A percentile compares a stretch with the other conserved stretches of the same genome.
Conservation (phyloP, 2,888 invertebrate genomes). For the Lycaena phlaeas region DNA sequence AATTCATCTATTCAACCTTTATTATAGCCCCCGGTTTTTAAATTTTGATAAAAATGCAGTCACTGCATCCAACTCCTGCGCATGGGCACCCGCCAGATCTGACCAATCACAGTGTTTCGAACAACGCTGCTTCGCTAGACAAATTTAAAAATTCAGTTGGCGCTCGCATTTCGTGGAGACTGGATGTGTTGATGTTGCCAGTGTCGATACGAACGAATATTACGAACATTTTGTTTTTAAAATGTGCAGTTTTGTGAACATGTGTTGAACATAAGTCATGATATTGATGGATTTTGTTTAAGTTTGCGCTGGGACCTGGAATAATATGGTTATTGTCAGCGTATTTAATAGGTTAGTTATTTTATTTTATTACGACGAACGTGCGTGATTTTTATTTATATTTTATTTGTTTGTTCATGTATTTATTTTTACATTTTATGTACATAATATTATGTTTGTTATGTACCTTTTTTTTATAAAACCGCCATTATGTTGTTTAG, state of each 20-base stretch:
- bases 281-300: slow-evolving; percentile 40
- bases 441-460: slow-evolving; percentile 8
- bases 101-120: slow-evolving; percentile 2
- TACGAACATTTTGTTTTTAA: slow-evolving; percentile 20
- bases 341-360: slow-evolving; percentile 65
- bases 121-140: not conserved
- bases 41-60: slow-evolving; percentile 15
- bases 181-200: slow-evolving; percentile 21
- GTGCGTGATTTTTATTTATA: slow-evolving; percentile 10
- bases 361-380: slow-evolving; percentile 12
- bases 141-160: slow-evolving; percentile 6
- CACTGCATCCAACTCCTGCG: slow-evolving; percentile 7
- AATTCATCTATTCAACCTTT: slow-evolving; percentile 2
- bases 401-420: not conserved
- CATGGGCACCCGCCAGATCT: not conserved
- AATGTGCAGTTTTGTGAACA: slow-evolving; percentile 53
- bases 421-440: not conserved
- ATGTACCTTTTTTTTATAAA: too few relatives aligned
- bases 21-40: slow-evolving; percentile 14
- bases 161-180: not conserved
- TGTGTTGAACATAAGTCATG: slow-evolving; percentile 37
- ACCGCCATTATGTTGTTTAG: slow-evolving; percentile 7
- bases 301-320: slow-evolving; percentile 44
- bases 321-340: slow-evolving; percentile 68
- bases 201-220: slow-evolving; percentile 16